Percentiles rank a stretch among this genome's conserved stretches.
Evolutionary conservation across 2,113 vertebrate genomes (phyloP).

Genomic region (Halichoeres trimaculatus): DNA sequence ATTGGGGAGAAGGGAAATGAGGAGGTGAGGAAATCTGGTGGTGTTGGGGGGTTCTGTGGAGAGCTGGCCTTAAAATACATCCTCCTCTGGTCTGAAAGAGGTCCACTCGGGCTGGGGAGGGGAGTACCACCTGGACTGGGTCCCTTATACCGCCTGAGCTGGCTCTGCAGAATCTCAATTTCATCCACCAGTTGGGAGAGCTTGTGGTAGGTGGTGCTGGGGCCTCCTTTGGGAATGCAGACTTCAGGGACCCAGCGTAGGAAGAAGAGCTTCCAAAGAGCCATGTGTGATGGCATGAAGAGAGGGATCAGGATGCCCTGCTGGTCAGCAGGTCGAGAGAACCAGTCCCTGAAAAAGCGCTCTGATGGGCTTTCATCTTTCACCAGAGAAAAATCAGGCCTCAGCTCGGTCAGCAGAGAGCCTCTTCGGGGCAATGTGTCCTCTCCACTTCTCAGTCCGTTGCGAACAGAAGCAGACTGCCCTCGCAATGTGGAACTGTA

Average conservation of each 20-base stretch:
- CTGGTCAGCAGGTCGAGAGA: slow-evolving; percentile 87
- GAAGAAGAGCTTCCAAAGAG: slow-evolving; percentile 96
- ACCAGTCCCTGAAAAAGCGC: slow-evolving; percentile 88
- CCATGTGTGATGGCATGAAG: slow-evolving; percentile 86
- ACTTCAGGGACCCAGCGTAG: slow-evolving; percentile 96
- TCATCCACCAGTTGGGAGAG: slow-evolving; percentile 91
- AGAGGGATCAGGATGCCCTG: slow-evolving; percentile 89
- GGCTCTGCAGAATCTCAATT: slow-evolving; percentile 88
- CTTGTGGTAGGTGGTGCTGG: slow-evolving; percentile 88
- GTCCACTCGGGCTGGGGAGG: slow-evolving; percentile 61
- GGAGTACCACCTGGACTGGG: slow-evolving; percentile 64
- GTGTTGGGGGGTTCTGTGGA: slow-evolving; percentile 63
- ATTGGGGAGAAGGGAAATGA: slow-evolving; percentile 94
- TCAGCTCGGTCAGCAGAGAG: slow-evolving; percentile 87
- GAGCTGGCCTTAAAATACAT: slow-evolving; percentile 89
- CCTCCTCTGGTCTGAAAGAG: slow-evolving; percentile 81
- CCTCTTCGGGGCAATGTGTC: slow-evolving; percentile 86
- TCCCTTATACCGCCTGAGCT: slow-evolving; percentile 86
- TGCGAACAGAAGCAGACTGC: slow-evolving; percentile 81
- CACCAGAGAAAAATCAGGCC: slow-evolving; percentile 79
- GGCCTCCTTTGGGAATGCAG: slow-evolving; percentile 89
- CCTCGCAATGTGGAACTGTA: slow-evolving; percentile 91
- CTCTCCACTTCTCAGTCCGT: slow-evolving; percentile 84
- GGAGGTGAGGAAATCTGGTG: slow-evolving; percentile 91
- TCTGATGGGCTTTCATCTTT: slow-evolving; percentile 82